These are phyloP conservation scores for Thermophis baileyi DNA, from an alignment of 2,113 vertebrate species.

Conservation along the genomic window DNA sequence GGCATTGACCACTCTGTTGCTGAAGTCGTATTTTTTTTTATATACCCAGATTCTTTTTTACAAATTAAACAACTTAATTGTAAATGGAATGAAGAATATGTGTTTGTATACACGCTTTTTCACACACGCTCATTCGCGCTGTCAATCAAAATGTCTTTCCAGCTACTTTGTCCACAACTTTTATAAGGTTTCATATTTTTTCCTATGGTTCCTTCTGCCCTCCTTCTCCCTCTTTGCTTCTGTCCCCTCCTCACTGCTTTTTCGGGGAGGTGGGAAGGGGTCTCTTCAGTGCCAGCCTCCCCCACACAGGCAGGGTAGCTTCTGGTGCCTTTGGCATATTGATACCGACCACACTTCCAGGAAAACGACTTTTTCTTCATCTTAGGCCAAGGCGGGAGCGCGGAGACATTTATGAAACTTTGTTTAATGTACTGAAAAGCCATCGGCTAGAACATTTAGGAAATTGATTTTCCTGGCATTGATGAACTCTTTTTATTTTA, in stretches of 20 bases:
- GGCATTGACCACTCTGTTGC: too few species aligned
- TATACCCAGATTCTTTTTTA: neutral
- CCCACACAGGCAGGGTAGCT: conserved; percentile 29
- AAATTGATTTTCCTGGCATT: conserved; percentile 90
- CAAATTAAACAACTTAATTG: neutral
- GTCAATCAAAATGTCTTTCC: neutral
- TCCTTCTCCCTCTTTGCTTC: neutral
- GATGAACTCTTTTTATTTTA: conserved; percentile 88
- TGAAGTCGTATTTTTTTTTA: too few species aligned
- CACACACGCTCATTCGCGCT: neutral
- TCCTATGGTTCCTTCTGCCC: rapidly evolving
- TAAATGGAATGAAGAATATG: neutral
- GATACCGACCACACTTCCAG: conserved; percentile 72
- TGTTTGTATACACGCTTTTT: neutral
- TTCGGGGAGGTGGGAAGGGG: neutral
- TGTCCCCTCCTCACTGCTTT: neutral
- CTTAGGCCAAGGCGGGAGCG: conserved; percentile 78
- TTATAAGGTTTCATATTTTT: neutral
- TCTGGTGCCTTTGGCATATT: conserved; percentile 39
- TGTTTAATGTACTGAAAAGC: conserved; percentile 91
- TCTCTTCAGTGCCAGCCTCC: neutral
- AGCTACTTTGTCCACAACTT: neutral
- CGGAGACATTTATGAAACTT: conserved; percentile 86
- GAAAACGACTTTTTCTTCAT: conserved; percentile 77
- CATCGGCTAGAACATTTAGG: conserved; percentile 87